Evolutionary conservation across 2,888 invertebrate species (phyloP), one percentile per base, ranked within the genome.

Genomic region (Thereva unica): DNA sequence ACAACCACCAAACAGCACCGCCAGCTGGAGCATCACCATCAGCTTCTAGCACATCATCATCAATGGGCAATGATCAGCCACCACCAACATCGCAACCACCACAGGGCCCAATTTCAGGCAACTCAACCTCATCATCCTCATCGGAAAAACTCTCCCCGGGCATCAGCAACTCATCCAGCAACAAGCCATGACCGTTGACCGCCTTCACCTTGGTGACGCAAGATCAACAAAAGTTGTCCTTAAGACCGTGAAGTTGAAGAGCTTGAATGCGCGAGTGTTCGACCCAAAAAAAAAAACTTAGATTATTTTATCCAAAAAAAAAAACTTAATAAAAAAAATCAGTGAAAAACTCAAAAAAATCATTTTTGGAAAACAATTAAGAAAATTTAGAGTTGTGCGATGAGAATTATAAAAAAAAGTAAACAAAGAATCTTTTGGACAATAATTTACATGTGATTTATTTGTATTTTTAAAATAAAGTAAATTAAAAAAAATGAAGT

Each of bases 21-120:
- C 80, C 81, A 8, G 77, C 82, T 1, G 82, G 84, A n/a, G 80
- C 83, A 5, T 82, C 84, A 34, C 82, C 85, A n/a, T 82, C 82
- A 3, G 81, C 81, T 4, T 84, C 84, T 23, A 81, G 83, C 65
- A 82, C 82, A 47, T 80, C 84, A 8, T 80, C 80, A 2, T 81
- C 81, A 23, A 77, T 79, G 71, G 80, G 80, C 47, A 79, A 79
- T 57, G 79, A 80, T 78, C 71, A 76, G 72, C 75, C 75, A 71
- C 72, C 77, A 68, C 70, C 73, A 4, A 68, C 71, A 12, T 57
- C 71, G 65, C 64, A 70, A 56, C 70, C 74, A 40, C 75, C 75
- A 45, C 68, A 73, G 72, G 57, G 75, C 72, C 57, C 74, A 70
- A 61, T 73, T 52, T 80, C 80, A 37, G 76, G 78, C 63, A 78